These are phyloP conservation scores for Brienomyrus longianalis DNA, from an alignment of 2,113 vertebrate species.

Conservation along the genomic window DNA sequence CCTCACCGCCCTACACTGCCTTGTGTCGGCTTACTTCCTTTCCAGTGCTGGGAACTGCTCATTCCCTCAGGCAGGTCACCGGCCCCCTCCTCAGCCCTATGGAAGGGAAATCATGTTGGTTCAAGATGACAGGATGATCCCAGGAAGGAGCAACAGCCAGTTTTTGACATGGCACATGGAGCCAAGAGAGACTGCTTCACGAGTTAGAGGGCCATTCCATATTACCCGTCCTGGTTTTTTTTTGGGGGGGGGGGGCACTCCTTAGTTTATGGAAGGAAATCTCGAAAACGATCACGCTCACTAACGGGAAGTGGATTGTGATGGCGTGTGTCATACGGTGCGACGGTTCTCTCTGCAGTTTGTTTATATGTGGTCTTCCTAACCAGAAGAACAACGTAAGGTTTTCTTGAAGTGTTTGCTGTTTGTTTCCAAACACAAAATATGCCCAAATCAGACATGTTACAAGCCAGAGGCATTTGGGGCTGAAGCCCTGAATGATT, in stretches of 20 bases:
- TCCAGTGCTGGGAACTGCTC: neutral
- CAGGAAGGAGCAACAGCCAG: neutral
- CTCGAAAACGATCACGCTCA: neutral
- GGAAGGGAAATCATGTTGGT: neutral
- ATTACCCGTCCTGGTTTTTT: neutral
- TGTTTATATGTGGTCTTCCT: neutral
- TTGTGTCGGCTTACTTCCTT: slow-evolving; percentile 11
- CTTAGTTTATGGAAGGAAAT: neutral
- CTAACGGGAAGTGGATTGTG: neutral
- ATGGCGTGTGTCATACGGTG: neutral
- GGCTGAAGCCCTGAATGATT: neutral
- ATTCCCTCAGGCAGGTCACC: neutral
- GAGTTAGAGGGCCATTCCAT: neutral
- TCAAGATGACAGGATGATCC: neutral
- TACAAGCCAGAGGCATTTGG: neutral
- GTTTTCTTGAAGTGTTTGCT: neutral
- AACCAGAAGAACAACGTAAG: neutral
- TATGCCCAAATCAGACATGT: neutral
- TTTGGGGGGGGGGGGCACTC: neutral
- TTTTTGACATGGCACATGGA: neutral
- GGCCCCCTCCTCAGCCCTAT: neutral
- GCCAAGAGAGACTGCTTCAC: neutral
- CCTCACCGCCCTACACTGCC: neutral
- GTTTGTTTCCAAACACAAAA: neutral
- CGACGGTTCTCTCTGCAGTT: neutral